phyloP scores from a whole-genome alignment of 2,113 vertebrate genomes.

The Oenanthe melanoleuca region DNA sequence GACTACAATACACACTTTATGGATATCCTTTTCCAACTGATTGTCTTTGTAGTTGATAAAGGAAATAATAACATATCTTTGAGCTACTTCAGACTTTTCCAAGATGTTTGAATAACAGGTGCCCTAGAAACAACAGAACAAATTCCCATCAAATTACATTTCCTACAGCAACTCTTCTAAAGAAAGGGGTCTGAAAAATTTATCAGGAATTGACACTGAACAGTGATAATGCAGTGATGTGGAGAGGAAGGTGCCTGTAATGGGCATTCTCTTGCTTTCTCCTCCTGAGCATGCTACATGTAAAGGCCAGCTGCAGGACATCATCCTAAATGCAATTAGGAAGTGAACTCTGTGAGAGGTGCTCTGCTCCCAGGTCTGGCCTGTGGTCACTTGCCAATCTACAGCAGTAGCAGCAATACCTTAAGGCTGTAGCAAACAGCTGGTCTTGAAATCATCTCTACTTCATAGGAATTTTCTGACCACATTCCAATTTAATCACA shows the following conservation, averaged over 20 bases:
- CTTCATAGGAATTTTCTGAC: conserved; percentile 13
- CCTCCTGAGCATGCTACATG: background rate
- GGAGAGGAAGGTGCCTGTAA: background rate
- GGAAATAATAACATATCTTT: background rate
- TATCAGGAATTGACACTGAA: background rate
- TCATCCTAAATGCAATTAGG: background rate
- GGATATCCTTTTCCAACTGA: background rate
- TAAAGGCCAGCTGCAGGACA: background rate
- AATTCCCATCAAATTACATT: background rate
- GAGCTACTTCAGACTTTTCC: background rate
- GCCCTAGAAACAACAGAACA: background rate
- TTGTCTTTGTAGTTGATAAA: background rate
- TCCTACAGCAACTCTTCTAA: background rate
- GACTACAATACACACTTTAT: background rate
- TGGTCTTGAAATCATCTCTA: background rate
- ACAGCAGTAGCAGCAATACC: background rate
- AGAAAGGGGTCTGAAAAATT: background rate
- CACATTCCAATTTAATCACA: conserved; percentile 52
- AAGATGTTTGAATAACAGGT: background rate
- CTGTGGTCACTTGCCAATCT: background rate
- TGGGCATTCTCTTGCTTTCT: accelerated
- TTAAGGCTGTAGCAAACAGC: accelerated
- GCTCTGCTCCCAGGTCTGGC: background rate
- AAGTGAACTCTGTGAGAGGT: background rate
- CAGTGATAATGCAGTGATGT: accelerated